These are phyloP conservation scores for Campoplex capitator DNA, from an alignment of 2,888 invertebrate species.

Conservation along the genomic window DNA sequence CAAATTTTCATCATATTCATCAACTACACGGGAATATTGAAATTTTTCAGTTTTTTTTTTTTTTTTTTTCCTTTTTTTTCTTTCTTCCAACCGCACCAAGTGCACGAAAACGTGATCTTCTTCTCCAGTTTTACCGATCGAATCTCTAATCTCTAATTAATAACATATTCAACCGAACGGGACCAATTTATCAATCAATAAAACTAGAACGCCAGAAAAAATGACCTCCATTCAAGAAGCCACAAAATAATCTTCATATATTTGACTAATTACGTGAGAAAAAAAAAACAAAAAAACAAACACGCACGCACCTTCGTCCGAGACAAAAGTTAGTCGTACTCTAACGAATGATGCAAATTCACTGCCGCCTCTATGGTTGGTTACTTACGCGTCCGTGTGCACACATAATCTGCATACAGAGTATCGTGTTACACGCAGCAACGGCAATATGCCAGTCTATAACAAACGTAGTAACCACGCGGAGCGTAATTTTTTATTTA, in stretches of 20 bases:
- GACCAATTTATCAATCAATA: neutral
- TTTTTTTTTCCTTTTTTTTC: too few relatives aligned
- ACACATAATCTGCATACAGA: conserved; percentile 65
- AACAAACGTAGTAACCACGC: conserved; percentile 12
- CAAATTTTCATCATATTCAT: neutral
- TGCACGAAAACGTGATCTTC: neutral
- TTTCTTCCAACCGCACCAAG: neutral
- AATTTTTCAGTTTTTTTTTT: neutral
- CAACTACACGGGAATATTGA: neutral
- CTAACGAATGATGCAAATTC: conserved; percentile 60
- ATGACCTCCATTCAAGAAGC: neutral
- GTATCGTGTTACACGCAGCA: conserved; percentile 68
- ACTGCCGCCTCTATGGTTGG: conserved; percentile 38
- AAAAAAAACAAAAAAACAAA: conserved; percentile 29
- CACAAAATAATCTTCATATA: neutral
- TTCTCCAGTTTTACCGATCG: neutral
- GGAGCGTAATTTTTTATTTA: conserved; percentile 23
- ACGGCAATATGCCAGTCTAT: conserved; percentile 20
- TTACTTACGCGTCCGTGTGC: conserved; percentile 62
- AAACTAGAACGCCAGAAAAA: neutral
- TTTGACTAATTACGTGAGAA: neutral
- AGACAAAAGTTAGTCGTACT: conserved; percentile 44
- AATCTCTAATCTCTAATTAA: neutral
- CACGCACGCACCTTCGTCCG: conserved; percentile 24
- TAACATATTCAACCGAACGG: neutral